These are phyloP conservation scores for Trichechus manatus DNA, from an alignment of 2,113 vertebrate species.

Conservation along the genomic window DNA sequence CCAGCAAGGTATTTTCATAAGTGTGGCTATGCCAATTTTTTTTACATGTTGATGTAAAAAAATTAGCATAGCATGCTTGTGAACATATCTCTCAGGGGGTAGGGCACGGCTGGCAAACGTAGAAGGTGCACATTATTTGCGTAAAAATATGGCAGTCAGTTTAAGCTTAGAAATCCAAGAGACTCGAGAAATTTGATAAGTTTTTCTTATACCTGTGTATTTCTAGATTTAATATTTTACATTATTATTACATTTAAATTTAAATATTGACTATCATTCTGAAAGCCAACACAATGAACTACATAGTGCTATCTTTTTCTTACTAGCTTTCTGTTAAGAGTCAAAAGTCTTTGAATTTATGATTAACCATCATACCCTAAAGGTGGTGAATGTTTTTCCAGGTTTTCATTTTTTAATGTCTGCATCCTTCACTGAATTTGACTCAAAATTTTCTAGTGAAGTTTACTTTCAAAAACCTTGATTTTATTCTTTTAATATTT, in stretches of 20 bases:
- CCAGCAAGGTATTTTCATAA: too few species aligned
- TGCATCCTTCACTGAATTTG: constrained; percentile 66
- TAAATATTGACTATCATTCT: constrained; percentile 18
- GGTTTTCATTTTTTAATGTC: constrained; percentile 68
- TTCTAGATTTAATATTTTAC: constrained; percentile 31
- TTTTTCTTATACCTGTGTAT: neutral
- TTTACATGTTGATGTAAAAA: too few species aligned
- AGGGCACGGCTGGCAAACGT: too few species aligned
- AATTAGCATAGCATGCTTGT: too few species aligned
- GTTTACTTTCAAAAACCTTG: constrained; percentile 73
- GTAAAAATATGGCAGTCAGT: neutral
- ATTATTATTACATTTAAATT: neutral
- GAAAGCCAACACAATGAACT: constrained; percentile 39
- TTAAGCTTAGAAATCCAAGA: neutral
- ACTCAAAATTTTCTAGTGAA: constrained; percentile 72
- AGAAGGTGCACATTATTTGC: too few species aligned
- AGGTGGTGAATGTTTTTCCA: constrained; percentile 77
- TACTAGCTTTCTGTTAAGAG: constrained; percentile 47
- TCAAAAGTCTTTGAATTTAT: constrained; percentile 76
- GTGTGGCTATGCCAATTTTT: too few species aligned
- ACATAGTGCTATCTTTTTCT: constrained; percentile 55
- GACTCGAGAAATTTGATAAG: neutral
- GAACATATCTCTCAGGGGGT: too few species aligned
- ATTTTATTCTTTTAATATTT: constrained; percentile 62
- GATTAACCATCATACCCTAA: constrained; percentile 56